Conservation (phyloP, 2,113 vertebrate species). For the Scalopus aquaticus region DNA sequence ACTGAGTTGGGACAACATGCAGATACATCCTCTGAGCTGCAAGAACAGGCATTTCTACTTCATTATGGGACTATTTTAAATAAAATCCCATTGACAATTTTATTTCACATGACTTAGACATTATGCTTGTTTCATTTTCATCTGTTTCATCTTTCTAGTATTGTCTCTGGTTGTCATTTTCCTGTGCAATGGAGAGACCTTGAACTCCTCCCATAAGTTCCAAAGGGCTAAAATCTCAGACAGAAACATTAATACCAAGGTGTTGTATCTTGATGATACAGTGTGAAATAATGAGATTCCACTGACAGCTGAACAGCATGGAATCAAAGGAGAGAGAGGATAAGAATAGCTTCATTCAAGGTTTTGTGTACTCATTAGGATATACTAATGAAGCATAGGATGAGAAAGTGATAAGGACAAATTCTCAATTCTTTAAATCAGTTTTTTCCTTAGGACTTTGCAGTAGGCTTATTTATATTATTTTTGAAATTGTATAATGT, state of each 20-base stretch:
- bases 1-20: fast-evolving
- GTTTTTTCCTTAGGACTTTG: not conserved
- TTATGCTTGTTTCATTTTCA: not conserved
- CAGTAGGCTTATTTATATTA: not conserved
- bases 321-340: not conserved
- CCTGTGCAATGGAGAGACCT: not conserved
- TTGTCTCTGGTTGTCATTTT: not conserved
- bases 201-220: not conserved
- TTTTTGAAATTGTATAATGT: not conserved
- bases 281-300: not conserved
- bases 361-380: not conserved
- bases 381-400: not conserved
- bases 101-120: not conserved
- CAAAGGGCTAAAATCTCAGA: not conserved
- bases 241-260: not conserved
- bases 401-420: not conserved
- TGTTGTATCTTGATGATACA: not conserved
- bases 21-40: fast-evolving
- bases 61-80: not conserved
- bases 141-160: not conserved
- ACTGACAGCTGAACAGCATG: not conserved
- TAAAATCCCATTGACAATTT: not conserved
- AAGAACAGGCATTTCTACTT: not conserved
- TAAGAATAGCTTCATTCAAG: not conserved
- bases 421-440: not conserved